Base-by-base conservation (phyloP, 2,888 invertebrate genomes). In the Ypsolopha scabrella region DNA sequence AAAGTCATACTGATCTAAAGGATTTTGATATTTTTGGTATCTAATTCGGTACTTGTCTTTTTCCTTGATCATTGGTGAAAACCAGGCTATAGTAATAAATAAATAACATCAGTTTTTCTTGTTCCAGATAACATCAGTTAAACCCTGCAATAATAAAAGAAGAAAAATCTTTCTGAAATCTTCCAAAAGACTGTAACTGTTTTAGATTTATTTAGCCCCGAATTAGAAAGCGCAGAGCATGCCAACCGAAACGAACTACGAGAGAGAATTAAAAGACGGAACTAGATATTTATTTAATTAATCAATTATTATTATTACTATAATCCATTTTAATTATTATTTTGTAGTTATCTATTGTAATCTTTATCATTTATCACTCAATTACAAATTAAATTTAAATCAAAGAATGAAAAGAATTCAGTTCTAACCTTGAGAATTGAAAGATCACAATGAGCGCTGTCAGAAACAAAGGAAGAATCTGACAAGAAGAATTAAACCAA, bases 201-300 rank as follows among this genome's bases (percentile, higher is more conserved):
- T 70, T 72, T 72, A 70, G 59, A 65, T 63, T 70, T 65, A 67
- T 66, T 68, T 67, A 69, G 66, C 62, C 62, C 60, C 62, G 64
- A 61, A 62, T 65, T 63, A 24, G 24, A 24, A 65, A 57, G 65
- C 64, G 63, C 54, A 63, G 61, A 75, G 74, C 67, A 82, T 81
- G 83, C 75, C 76, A 82, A 82, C 63, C 61, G 61, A 68, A 65
- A 24, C 24, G 24, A 24, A 24, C 24, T 24, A 24, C 57, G 83
- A 85, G 85, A 85, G 85, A 86, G 85, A 86, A 79, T 65, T 57
- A 82, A 80, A 85, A 86, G 86, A 85, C 85, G 80, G 76, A 85
- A 68, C 59, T 80, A 81, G 72, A 71, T 75, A 79, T 80, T 80
- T 81, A 81, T 81, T 56, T 82, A 74, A 63, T 58, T 61, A 57